Conservation (phyloP, 2,113 vertebrate species). For the Heterocephalus glaber region DNA sequence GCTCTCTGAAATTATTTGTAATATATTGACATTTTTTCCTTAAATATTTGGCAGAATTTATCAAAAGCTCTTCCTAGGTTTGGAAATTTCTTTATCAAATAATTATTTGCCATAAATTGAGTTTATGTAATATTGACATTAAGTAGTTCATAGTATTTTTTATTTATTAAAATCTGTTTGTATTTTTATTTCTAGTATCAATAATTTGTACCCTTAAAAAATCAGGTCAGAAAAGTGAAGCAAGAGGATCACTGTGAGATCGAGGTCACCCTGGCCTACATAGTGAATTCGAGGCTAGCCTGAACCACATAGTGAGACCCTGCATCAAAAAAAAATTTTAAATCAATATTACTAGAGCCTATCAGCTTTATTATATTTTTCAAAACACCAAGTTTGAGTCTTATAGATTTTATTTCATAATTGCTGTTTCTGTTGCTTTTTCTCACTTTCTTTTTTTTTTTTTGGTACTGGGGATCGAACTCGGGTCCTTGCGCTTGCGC, state of each 20-base stretch:
- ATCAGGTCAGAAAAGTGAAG: too few species aligned
- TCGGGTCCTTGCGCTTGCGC: too few species aligned
- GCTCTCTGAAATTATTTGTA: background rate
- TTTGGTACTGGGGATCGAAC: too few species aligned
- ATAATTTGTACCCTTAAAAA: background rate
- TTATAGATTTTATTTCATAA: background rate
- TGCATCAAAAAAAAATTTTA: background rate
- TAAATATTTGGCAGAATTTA: background rate
- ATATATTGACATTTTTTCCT: background rate
- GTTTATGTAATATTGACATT: background rate
- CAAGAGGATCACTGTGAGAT: background rate
- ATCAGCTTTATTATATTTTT: background rate
- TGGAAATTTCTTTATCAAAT: background rate
- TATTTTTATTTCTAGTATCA: background rate
- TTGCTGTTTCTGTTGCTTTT: background rate
- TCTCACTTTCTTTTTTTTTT: background rate
- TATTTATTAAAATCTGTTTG: background rate
- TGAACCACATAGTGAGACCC: background rate
- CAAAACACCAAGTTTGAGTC: background rate
- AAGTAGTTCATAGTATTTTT: background rate
- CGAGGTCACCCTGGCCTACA: background rate
- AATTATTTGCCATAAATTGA: background rate
- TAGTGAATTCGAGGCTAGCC: background rate
- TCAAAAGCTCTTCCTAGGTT: background rate
- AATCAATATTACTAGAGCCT: background rate